Conservation (phyloP, 2,888 invertebrate species). For the Eubasilissa splendida region DNA sequence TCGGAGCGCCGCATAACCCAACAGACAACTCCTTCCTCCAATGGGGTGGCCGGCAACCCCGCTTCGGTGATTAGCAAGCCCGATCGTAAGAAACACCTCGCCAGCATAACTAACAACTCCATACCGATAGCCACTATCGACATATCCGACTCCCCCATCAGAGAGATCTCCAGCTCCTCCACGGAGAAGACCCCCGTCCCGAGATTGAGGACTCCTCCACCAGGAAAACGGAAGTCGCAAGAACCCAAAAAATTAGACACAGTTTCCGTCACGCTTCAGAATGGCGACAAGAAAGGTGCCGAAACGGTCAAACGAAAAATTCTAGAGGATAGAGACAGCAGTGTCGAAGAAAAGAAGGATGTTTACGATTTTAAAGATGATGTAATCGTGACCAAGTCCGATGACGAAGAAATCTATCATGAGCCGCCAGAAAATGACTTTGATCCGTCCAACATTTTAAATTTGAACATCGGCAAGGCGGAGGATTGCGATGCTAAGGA, state of each 20-base stretch:
- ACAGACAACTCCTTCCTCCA: slow-evolving; percentile 59
- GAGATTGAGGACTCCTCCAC: slow-evolving; percentile 62
- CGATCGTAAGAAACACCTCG: slow-evolving; percentile 52
- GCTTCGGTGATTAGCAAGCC: neutral
- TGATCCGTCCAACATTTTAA: slow-evolving; percentile 57
- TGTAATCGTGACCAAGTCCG: slow-evolving; percentile 33
- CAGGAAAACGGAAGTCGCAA: slow-evolving; percentile 54
- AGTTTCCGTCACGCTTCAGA: slow-evolving; percentile 35
- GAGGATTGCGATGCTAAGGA: slow-evolving; percentile 61
- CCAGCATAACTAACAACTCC: slow-evolving; percentile 45
- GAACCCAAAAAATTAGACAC: slow-evolving; percentile 26
- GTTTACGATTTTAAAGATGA: slow-evolving; percentile 37
- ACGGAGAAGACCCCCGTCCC: slow-evolving; percentile 58
- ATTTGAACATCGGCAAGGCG: slow-evolving; percentile 60
- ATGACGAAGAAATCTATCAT: slow-evolving; percentile 45
- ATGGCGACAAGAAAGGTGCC: slow-evolving; percentile 43
- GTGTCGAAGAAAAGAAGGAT: neutral
- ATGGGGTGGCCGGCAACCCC: slow-evolving; percentile 44
- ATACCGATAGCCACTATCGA: slow-evolving; percentile 66
- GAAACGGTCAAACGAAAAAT: slow-evolving; percentile 43
- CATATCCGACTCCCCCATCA: slow-evolving; percentile 66
- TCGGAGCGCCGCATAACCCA: slow-evolving; percentile 70
- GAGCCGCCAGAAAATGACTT: slow-evolving; percentile 46
- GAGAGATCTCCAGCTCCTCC: slow-evolving; percentile 61
- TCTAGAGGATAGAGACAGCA: slow-evolving; percentile 34